phyloP scores from a whole-genome alignment of 1,140 invertebrate genomes.

The Philotrypesis tridentata region DNA sequence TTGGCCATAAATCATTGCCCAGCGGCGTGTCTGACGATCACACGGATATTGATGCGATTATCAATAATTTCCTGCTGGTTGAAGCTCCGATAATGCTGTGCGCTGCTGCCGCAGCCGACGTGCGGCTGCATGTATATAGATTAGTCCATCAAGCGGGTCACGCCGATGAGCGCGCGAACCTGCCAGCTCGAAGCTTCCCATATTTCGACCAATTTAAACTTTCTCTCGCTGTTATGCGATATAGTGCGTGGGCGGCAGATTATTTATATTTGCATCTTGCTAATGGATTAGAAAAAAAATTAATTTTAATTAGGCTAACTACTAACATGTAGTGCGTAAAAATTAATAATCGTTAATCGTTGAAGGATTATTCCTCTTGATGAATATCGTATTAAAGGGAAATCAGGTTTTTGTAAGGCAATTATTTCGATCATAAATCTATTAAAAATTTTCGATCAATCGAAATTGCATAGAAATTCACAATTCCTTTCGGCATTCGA shows the following conservation, averaged over 20 bases:
- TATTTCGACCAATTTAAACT: constrained; percentile 41
- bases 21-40: constrained; percentile 62
- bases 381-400: too few species aligned
- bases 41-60: constrained; percentile 70
- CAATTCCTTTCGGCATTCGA: neutral
- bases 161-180: constrained; percentile 40
- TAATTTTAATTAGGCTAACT: too few species aligned
- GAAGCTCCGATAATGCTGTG: constrained; percentile 49
- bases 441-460: too few species aligned
- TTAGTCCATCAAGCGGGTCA: constrained; percentile 22
- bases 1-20: constrained; percentile 67
- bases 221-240: neutral
- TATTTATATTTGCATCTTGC: too few species aligned
- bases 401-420: too few species aligned
- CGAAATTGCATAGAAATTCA: too few species aligned
- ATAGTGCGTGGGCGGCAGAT: too few species aligned
- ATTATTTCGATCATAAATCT: too few species aligned
- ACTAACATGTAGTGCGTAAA: too few species aligned
- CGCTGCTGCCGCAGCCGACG: constrained; percentile 41
- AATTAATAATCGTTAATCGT: too few species aligned
- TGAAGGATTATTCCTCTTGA: too few species aligned
- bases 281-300: too few species aligned
- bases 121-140: constrained; percentile 4
- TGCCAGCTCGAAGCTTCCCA: constrained; percentile 31
- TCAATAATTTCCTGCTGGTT: constrained; percentile 66